Evolutionary conservation across 2,888 invertebrate genomes (phyloP), one percentile per base, ranked within the genome.

Genomic region (Chirona hameri): DNA sequence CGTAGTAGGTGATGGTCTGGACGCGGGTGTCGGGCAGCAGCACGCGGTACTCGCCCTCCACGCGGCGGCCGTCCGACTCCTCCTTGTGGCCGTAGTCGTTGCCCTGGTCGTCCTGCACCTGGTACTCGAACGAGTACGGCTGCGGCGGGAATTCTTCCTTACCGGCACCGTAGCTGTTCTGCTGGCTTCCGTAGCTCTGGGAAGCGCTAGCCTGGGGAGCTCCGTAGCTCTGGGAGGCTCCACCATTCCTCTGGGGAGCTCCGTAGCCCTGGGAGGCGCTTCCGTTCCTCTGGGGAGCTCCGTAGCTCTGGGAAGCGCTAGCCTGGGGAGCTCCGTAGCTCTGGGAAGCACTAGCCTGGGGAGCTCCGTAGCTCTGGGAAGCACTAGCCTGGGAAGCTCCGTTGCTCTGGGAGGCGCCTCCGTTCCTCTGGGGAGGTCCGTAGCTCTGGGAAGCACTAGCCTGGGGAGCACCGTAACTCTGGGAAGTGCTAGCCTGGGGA

Each of bases 171-270:
- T 72, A 72, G 72, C 72, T 12, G 3, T 2, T 39, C 7, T 7
- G 39, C 39, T 39, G 39, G 39, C 39, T 39, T 39, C 39, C 39
- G 7, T 39, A 39, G 39, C n/a, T n/a, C n/a, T 60, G 24, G n/a
- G 24, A n/a, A 5, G 24, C n/a, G n/a, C 60, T n/a, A 18, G n/a
- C 18, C 27, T 29, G 14, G 27, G 72, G 29, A 69, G 27, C 69
- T 69, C 69, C 69, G 29, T 69, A 69, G 24, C 69, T 31, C 72
- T 72, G 72, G 72, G 10, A 60, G 60, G n/a, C 60, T n/a, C 72
- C 72, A 18, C 31, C n/a, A 15, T 72, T 29, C 7, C 15, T 27
- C 72, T 72, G 72, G 72, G 31, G 31, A 18, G 72, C 29, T 27
- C 69, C 72, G 72, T 72, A 72, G 3, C 72, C 18, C 31, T 72